These are phyloP conservation scores for Anabacerthia variegaticeps DNA, from an alignment of 2,797 vertebrate species.

Conservation along the genomic window DNA sequence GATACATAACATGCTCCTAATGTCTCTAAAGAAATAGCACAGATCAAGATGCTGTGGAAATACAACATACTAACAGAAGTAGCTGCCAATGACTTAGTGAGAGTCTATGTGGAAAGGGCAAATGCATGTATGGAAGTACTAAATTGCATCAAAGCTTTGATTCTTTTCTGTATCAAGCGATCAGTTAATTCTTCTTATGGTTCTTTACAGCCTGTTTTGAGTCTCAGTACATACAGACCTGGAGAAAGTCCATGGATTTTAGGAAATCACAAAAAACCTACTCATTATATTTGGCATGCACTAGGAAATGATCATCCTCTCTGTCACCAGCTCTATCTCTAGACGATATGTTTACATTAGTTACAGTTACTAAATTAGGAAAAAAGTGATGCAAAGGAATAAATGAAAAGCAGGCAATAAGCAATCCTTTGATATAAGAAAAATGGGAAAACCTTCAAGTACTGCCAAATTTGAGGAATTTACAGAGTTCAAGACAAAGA, in stretches of 20 bases:
- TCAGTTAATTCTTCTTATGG: background rate
- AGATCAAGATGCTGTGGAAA: background rate
- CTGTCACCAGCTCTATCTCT: background rate
- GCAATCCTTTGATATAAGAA: background rate
- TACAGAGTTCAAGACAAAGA: background rate
- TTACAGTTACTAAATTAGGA: background rate
- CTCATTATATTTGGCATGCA: background rate
- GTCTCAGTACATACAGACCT: background rate
- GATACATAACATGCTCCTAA: background rate
- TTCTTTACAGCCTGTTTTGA: background rate
- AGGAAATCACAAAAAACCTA: background rate
- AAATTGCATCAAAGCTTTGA: background rate
- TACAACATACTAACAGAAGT: background rate
- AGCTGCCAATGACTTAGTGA: background rate
- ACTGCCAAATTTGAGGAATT: background rate
- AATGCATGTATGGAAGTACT: background rate
- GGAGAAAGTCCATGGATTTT: background rate
- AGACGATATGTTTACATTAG: background rate
- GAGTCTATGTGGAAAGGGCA: background rate
- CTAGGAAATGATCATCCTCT: background rate
- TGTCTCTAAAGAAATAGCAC: background rate
- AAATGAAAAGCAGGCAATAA: background rate
- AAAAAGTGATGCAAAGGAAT: background rate
- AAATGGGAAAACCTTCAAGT: background rate
- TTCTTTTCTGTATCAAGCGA: background rate